Conservation (phyloP, 2,797 vertebrate genomes). For the Chromis chromis region DNA sequence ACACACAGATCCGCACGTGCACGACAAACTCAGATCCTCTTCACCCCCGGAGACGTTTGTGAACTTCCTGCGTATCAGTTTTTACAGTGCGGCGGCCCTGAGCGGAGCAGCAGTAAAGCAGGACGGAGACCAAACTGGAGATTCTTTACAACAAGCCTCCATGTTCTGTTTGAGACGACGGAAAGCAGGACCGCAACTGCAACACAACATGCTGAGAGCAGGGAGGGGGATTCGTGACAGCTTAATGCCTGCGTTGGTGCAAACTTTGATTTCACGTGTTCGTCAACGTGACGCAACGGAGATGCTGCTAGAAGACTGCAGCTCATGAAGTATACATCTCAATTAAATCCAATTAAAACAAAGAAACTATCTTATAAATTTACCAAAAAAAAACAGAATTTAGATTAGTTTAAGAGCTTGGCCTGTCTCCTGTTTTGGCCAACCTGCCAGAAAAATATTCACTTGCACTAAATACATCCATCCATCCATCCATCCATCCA, state of each 20-base stretch:
- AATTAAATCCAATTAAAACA: background rate
- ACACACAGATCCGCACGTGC: constrained; percentile 7
- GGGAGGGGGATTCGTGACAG: constrained; percentile 24
- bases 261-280: constrained; percentile 23
- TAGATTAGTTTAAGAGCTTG: background rate
- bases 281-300: background rate
- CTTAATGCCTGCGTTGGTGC: background rate
- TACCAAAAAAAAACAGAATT: background rate
- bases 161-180: constrained; percentile 31
- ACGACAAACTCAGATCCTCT: constrained; percentile 38
- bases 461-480: background rate
- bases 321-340: background rate
- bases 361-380: background rate
- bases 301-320: background rate
- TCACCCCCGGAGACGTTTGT: constrained; percentile 64
- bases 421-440: background rate
- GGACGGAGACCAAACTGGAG: constrained; percentile 46
- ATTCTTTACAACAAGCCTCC: constrained; percentile 34
- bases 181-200: background rate
- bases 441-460: background rate
- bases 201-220: constrained; percentile 12
- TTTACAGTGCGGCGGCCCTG: constrained; percentile 61
- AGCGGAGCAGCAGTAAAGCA: constrained; percentile 69
- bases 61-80: constrained; percentile 71
- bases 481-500: no score